phyloP scores from a whole-genome alignment of 2,113 vertebrate genomes.

The Bolborhynchus lineola region DNA sequence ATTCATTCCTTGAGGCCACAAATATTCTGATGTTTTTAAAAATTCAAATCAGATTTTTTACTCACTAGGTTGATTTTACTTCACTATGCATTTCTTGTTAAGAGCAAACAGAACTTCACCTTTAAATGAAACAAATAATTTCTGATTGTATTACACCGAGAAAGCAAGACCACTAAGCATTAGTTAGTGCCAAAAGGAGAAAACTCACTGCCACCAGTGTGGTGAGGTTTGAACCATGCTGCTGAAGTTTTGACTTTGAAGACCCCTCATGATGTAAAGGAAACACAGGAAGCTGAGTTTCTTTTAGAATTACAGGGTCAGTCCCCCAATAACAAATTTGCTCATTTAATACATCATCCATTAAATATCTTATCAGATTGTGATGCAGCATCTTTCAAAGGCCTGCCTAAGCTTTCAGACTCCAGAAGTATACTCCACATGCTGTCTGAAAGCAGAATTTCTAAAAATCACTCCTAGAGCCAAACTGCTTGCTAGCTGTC shows the following conservation, averaged over 20 bases:
- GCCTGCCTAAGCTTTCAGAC: background rate
- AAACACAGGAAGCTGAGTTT: background rate
- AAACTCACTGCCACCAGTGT: background rate
- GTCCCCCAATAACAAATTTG: background rate
- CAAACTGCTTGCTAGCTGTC: background rate
- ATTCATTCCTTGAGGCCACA: background rate
- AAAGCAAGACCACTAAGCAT: background rate
- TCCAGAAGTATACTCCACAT: background rate
- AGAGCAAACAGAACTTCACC: background rate
- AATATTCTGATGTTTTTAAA: background rate
- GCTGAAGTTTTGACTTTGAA: background rate
- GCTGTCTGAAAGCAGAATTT: background rate
- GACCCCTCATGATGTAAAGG: fast-evolving
- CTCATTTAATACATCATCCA: background rate
- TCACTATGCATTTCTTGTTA: background rate
- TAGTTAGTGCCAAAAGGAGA: background rate
- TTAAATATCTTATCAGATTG: background rate
- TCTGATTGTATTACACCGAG: background rate
- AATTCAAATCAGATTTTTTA: background rate
- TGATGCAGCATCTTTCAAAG: background rate
- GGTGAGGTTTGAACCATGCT: fast-evolving
- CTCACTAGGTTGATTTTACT: background rate
- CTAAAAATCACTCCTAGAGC: background rate
- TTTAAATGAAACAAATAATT: background rate
- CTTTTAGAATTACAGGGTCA: background rate